Conservation (phyloP, 1,140 invertebrate genomes). For the Megalopta genalis region DNA sequence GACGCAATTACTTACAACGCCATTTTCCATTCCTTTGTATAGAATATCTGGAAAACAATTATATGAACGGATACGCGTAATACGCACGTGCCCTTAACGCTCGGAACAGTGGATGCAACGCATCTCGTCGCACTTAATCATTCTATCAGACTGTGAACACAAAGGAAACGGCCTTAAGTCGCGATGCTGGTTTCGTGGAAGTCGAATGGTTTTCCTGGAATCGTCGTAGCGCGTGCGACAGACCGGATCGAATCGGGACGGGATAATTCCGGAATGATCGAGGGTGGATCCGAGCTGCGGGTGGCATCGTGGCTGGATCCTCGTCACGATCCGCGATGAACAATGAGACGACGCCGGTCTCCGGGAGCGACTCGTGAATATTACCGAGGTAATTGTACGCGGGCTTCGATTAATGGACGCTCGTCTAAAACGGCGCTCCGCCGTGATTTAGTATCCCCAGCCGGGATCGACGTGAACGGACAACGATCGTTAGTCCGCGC, state of each 20-base stretch:
- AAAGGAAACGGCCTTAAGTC: neutral
- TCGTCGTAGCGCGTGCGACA: neutral
- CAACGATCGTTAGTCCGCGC: neutral
- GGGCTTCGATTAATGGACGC: neutral
- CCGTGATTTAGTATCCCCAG: slow-evolving; percentile 11
- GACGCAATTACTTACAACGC: too few relatives aligned
- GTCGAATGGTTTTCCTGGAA: neutral
- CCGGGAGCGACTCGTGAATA: slow-evolving; percentile 12
- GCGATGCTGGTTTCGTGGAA: neutral
- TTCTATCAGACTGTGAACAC: neutral
- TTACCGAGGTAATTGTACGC: slow-evolving; percentile 14
- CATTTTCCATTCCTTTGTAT: too few relatives aligned
- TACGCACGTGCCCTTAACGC: too few relatives aligned
- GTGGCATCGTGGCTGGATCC: slow-evolving; percentile 1
- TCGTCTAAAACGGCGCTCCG: neutral
- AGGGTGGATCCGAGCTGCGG: slow-evolving; percentile 17
- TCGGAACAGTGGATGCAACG: too few relatives aligned
- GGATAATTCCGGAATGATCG: slow-evolving; percentile 19
- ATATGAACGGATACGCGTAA: too few relatives aligned
- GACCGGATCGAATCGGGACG: neutral
- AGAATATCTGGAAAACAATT: too few relatives aligned
- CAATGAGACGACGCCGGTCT: neutral
- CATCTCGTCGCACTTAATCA: too few relatives aligned
- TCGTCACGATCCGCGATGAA: neutral
- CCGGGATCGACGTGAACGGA: neutral